Evolutionary conservation across 2,888 invertebrate species (phyloP).

Genomic region (Eilema griseolum): DNA sequence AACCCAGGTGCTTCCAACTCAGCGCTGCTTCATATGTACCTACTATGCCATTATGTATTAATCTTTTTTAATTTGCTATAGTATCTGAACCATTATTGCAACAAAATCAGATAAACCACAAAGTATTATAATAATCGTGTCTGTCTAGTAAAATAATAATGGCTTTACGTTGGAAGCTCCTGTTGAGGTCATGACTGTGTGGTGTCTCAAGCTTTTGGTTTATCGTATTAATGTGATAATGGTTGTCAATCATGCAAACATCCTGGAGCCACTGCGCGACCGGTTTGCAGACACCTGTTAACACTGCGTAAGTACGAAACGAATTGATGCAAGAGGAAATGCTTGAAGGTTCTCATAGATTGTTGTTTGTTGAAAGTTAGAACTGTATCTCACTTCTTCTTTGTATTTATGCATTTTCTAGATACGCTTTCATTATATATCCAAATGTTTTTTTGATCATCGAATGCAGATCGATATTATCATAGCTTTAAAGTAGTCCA

Average conservation of each 20-base stretch:
- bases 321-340: conserved; percentile 79
- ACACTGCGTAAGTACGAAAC: conserved; percentile 80
- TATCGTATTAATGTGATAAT: conserved; percentile 85
- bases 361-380: conserved; percentile 77
- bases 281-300: conserved; percentile 77
- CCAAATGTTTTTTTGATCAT: conserved; percentile 63
- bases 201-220: conserved; percentile 77
- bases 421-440: conserved; percentile 77
- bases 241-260: conserved; percentile 86
- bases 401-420: conserved; percentile 78
- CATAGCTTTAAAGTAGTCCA: conserved; percentile 66
- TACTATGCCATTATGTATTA: conserved; percentile 28
- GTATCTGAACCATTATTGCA: conserved; percentile 46
- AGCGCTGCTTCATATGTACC: conserved; percentile 20
- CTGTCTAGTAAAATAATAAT: neutral
- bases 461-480: conserved; percentile 66
- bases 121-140: neutral
- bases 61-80: conserved; percentile 43
- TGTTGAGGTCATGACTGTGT: conserved; percentile 62
- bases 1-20: conserved; percentile 60
- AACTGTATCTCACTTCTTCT: conserved; percentile 72
- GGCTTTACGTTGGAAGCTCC: conserved; percentile 66
- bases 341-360: conserved; percentile 78
- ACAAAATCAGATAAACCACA: conserved; percentile 46
- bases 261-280: conserved; percentile 78